Conservation (phyloP, 2,113 vertebrate genomes). For the Ictalurus punctatus region DNA sequence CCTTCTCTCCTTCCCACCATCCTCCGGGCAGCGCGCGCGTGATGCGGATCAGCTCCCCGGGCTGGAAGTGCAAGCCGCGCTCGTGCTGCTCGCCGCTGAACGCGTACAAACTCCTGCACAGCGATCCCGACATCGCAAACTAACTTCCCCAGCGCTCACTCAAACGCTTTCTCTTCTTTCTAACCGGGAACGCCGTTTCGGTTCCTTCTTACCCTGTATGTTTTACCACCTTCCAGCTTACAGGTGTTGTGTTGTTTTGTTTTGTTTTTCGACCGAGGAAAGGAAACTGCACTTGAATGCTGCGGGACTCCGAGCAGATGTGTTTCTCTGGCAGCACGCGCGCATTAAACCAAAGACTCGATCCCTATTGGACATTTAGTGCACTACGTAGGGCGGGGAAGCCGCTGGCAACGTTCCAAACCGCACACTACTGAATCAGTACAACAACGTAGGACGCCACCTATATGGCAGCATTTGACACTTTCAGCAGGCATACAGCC, state of each 20-base stretch:
- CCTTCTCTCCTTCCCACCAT: constrained; percentile 97
- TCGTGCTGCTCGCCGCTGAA: constrained; percentile 89
- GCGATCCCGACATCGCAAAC: constrained; percentile 72
- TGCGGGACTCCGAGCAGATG: not conserved
- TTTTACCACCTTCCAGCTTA: not conserved
- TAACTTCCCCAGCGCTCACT: not conserved
- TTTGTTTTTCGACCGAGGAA: not conserved
- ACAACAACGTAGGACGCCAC: not conserved
- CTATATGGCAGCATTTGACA: not conserved
- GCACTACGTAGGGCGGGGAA: constrained; percentile 8
- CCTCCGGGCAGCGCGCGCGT: constrained; percentile 87
- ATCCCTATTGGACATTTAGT: constrained; percentile 8
- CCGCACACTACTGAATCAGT: not conserved
- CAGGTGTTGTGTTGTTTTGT: not conserved
- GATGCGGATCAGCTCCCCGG: constrained; percentile 86
- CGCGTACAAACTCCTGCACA: constrained; percentile 86
- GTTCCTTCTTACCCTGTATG: not conserved
- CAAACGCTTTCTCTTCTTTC: not conserved
- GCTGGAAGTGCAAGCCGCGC: constrained; percentile 87
- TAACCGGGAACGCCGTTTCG: not conserved
- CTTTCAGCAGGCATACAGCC: not conserved
- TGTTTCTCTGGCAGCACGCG: not conserved
- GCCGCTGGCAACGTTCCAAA: constrained; percentile 2
- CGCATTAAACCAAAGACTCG: not conserved
- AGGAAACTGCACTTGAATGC: not conserved